A percentile compares a stretch with the other conserved stretches of the same genome.
phyloP scores from a whole-genome alignment of 2,797 vertebrate genomes.

The Poecilia gillii region DNA sequence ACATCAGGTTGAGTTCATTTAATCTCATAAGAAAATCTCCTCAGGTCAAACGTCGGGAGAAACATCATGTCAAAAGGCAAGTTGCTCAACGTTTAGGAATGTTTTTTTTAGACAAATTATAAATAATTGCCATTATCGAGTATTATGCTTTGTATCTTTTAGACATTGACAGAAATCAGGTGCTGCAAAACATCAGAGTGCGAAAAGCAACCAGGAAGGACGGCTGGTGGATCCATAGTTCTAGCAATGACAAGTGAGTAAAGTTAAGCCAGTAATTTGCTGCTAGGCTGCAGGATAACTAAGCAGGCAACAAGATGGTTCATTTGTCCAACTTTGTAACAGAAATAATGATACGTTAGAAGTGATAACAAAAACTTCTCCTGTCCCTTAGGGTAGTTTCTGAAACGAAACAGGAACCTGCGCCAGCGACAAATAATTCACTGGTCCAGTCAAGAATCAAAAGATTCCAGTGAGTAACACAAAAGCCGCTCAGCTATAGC shows the following conservation, averaged over 20 bases:
- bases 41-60: conserved; percentile 33
- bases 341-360: not conserved
- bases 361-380: not conserved
- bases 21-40: conserved; percentile 1
- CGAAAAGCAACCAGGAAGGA: conserved; percentile 60
- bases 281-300: not conserved
- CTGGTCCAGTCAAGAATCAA: conserved; percentile 52
- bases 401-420: conserved; percentile 13
- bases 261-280: not conserved
- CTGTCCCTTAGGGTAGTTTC: conserved; percentile 21
- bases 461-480: conserved; percentile 73
- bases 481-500: not conserved
- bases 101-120: not conserved
- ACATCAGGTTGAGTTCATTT: accelerated
- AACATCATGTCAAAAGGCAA: conserved; percentile 65
- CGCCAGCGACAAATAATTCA: conserved; percentile 12
- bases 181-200: conserved; percentile 61
- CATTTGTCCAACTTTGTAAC: not conserved
- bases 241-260: not conserved
- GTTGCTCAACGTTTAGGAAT: not conserved
- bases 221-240: conserved; percentile 69
- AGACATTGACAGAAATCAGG: conserved; percentile 53
- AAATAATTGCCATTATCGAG: not conserved
- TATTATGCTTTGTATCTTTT: conserved; percentile 8
- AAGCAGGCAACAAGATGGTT: not conserved